Percentiles rank a stretch among this genome's conserved stretches.
Evolutionary conservation across 2,113 vertebrate genomes (phyloP).

Genomic region (Leptobrachium leishanense): DNA sequence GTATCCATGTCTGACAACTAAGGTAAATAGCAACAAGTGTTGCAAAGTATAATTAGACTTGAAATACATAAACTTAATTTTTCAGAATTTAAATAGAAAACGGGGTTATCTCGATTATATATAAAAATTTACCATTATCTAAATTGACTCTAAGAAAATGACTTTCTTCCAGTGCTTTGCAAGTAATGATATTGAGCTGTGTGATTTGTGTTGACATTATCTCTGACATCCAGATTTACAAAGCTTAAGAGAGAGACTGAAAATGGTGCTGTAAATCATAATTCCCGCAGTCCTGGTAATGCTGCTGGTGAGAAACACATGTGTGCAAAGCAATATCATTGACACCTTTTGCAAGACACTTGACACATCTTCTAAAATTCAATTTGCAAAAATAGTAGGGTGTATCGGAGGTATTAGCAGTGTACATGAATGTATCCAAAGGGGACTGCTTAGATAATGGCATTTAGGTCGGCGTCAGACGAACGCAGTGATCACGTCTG

Average conservation of each 20-base stretch:
- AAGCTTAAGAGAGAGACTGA: neutral
- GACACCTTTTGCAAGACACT: neutral
- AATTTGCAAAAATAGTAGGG: constrained; percentile 1
- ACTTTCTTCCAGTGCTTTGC: neutral
- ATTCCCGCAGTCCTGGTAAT: constrained; percentile 14
- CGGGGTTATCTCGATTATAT: neutral
- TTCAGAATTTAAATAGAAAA: neutral
- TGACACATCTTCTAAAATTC: neutral
- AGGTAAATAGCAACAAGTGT: no score
- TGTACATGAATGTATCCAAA: neutral
- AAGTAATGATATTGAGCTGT: constrained; percentile 27
- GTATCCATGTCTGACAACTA: no score
- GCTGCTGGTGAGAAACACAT: neutral
- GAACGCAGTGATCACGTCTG: no score
- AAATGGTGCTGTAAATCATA: constrained; percentile 16
- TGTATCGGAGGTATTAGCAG: neutral
- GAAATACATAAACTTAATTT: no score
- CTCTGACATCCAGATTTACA: constrained; percentile 38
- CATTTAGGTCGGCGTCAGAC: no score
- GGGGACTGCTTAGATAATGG: no score
- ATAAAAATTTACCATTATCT: constrained; percentile 12
- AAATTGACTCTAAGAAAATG: constrained; percentile 10
- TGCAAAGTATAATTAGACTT: no score
- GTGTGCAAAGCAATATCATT: neutral
- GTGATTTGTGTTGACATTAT: constrained; percentile 42